Conservation (phyloP, 2,113 vertebrate species). For the Cynocephalus volans region DNA sequence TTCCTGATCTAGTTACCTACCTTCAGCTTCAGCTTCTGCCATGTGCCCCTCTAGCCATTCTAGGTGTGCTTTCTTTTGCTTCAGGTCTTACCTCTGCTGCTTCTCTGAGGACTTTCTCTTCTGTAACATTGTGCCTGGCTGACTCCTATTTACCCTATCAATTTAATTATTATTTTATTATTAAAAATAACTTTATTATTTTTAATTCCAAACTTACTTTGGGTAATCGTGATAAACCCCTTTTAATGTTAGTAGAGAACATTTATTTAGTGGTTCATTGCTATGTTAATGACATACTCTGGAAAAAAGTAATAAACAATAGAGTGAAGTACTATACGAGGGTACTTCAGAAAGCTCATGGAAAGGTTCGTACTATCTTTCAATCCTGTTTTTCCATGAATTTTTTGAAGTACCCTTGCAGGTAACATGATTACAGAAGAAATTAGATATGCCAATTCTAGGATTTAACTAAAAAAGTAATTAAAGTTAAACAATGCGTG, state of each 20-base stretch:
- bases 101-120: neutral
- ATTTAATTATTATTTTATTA: neutral
- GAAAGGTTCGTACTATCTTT: no score
- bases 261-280: slow-evolving; percentile 26
- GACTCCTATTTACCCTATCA: neutral
- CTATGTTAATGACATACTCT: neutral
- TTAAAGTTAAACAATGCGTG: slow-evolving; percentile 10
- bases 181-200: slow-evolving; percentile 37
- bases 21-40: neutral
- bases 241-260: neutral
- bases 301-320: slow-evolving; percentile 3
- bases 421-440: neutral
- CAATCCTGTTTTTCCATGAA: no score
- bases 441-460: neutral
- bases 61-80: neutral
- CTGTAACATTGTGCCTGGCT: neutral
- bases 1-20: neutral
- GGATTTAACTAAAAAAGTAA: slow-evolving; percentile 23
- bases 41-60: no score
- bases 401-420: no score
- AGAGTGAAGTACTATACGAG: neutral
- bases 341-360: no score
- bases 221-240: neutral
- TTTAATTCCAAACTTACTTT: slow-evolving; percentile 31
- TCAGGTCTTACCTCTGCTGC: neutral